phyloP scores from a whole-genome alignment of 1,140 invertebrate species.

The Thaumetopoea pityocampa region DNA sequence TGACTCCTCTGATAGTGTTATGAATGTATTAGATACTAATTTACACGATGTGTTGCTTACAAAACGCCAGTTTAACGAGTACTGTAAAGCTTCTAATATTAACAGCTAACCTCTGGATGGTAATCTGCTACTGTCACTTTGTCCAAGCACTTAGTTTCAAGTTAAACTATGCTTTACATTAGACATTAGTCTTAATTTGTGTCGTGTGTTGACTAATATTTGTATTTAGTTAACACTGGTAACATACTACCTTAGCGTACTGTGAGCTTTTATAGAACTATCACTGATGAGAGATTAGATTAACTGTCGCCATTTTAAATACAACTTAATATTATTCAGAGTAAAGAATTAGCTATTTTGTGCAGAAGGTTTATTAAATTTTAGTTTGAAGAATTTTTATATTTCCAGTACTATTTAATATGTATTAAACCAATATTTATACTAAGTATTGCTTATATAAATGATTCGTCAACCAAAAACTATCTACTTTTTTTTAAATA shows the following conservation, averaged over 20 bases:
- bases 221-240: conserved; percentile 67
- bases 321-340: too few relatives aligned
- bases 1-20: too few relatives aligned
- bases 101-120: conserved; percentile 19
- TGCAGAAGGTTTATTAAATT: too few relatives aligned
- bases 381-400: too few relatives aligned
- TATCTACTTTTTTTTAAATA: too few relatives aligned
- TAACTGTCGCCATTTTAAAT: too few relatives aligned
- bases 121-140: conserved; percentile 55
- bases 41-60: neutral
- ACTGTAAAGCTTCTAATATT: conserved; percentile 34
- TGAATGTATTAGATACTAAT: neutral
- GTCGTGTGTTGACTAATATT: conserved; percentile 62
- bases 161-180: conserved; percentile 66
- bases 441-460: too few relatives aligned
- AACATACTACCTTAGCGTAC: conserved; percentile 29
- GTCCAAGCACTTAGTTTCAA: conserved; percentile 67
- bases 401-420: too few relatives aligned
- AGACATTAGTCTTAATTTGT: conserved; percentile 72
- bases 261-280: conserved; percentile 11
- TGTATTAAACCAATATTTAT: too few relatives aligned
- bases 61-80: conserved; percentile 4
- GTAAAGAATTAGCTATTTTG: too few relatives aligned
- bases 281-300: too few relatives aligned
- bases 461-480: too few relatives aligned